Evolutionary conservation across 2,113 vertebrate genomes (phyloP), one percentile per base, ranked within the genome.

Genomic region (Leptosomus discolor): DNA sequence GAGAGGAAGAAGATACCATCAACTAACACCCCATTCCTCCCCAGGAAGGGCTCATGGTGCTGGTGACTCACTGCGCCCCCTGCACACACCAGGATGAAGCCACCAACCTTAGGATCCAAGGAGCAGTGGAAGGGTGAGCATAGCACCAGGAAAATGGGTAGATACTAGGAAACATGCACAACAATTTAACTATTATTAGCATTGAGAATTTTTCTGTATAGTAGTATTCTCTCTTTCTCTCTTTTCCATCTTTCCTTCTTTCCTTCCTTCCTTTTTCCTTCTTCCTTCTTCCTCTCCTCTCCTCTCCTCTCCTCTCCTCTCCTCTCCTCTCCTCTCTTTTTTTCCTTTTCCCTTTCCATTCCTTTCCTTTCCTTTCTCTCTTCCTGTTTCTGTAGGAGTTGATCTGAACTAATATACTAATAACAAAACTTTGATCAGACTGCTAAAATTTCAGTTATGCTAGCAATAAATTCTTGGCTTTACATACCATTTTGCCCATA

Each of bases 1-100:
- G 16, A 11, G 43, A 71, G 39, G 68, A 89, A 68, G 58, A 60
- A 84, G 14, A 58, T 74, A 30, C 11, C 18, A 14, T 19, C 29
- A 32, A 7, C 27, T 20, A 6, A 69, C 56, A 63, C 20, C 16
- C 12, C 36, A 22, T 34, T 75, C 32, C 20, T 78, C 14, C 70
- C 6, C 9, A 27, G 74, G 78, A 83, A 75, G 14, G 18, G 45
- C 9, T 30, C 0, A 0, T 20, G 37, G 21, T 57, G 15, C 13
- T 67, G 83, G 22, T 71, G 16, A 58, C 34, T 36, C 2, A 3
- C 14, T 6, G 5, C 36, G 64, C 3, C 8, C n/a, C 27, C 19
- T 2, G 3, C 30, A 6, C 24, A 26, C 15, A 53, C 11, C 21
- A 53, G 29, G 61, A 17, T 65, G 37, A 69, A 75, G 61, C 21